Base-by-base conservation (phyloP, 2,113 vertebrate genomes). In the Thinocorus orbignyianus region DNA sequence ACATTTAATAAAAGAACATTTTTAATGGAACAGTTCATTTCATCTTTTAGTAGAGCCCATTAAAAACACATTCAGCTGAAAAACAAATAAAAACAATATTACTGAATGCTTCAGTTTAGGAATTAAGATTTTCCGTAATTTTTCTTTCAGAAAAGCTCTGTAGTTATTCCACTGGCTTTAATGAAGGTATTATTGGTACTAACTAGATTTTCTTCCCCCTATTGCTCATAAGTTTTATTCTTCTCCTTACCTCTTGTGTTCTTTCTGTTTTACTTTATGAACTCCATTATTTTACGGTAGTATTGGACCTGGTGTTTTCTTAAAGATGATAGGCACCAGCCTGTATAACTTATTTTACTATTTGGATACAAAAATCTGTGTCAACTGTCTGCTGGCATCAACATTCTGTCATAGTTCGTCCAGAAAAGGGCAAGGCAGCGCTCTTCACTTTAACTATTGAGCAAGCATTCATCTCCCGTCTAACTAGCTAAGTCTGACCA, bases 1-100 rank as follows among this genome's bases (percentile, higher is more conserved):
- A 97, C 95, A 94, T 86, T 68, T 78, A 90, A 95, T 92, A 82
- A 90, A 81, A 86, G 46, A 84, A 80, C 10, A 35, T 88, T 96
- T 92, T 95, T 37, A 66, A 86, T 72, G 62, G 86, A 93, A 35
- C 20, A 80, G 89, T 57, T 81, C 3, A 71, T 66, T 83, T 81
- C 13, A 61, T 78, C n/a, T 66, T 90, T 57, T 77, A 22, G 55
- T 73, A 65, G 37, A 93, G 58, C 19, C 49, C 86, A 80, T 64
- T 88, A 93, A 96, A 91, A 90, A 17, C n/a, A 71, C 3, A 8
- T 77, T 68, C 68, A 30, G 5, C 30, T 81, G 65, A 58, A 85
- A 88, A 92, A 8, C 28, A 93, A 93, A 93, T 68, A 91, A 57
- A 86, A 73, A 5, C 3, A 2, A 48, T 9, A 35, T 30, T 57